Percentiles rank a stretch among this genome's conserved stretches.
Conservation (phyloP, 2,888 invertebrate genomes). For the Mythimna loreyi region DNA sequence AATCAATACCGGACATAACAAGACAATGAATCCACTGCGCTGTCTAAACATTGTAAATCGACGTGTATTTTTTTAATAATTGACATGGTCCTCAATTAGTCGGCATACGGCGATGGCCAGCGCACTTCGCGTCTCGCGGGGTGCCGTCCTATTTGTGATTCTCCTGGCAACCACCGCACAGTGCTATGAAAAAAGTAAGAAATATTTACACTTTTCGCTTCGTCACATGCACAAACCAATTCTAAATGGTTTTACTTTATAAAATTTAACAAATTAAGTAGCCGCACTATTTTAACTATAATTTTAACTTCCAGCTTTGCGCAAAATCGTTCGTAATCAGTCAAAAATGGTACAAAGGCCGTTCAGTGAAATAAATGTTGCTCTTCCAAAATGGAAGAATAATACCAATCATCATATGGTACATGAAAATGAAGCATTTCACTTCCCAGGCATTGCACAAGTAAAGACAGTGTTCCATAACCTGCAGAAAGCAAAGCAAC, state of each 20-base stretch:
- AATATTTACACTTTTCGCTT: conserved; percentile 1
- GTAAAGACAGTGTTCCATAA: conserved; percentile 73
- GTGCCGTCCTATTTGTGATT: conserved; percentile 23
- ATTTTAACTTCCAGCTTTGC: conserved; percentile 77
- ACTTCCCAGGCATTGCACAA: conserved; percentile 71
- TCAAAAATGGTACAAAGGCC: conserved; percentile 86
- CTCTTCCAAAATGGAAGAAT: conserved; percentile 60
- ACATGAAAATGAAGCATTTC: conserved; percentile 54
- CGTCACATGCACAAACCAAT: not conserved
- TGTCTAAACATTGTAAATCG: conserved; percentile 47
- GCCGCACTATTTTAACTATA: not conserved
- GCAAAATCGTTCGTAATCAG: conserved; percentile 85
- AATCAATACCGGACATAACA: conserved; percentile 33
- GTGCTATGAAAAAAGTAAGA: conserved; percentile 65
- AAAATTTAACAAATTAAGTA: not conserved
- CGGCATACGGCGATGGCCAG: conserved; percentile 51
- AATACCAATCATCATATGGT: conserved; percentile 26
- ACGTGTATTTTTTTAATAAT: conserved; percentile 48
- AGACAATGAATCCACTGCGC: conserved; percentile 19
- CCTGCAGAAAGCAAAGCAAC: conserved; percentile 75
- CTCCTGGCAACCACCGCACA: conserved; percentile 27
- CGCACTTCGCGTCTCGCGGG: conserved; percentile 41
- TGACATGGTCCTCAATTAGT: conserved; percentile 42
- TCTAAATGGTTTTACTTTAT: not conserved
- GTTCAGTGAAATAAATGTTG: conserved; percentile 73